These are phyloP conservation scores for Stegodyphus mimosarum DNA, from an alignment of 1,140 invertebrate genomes.

Conservation along the genomic window DNA sequence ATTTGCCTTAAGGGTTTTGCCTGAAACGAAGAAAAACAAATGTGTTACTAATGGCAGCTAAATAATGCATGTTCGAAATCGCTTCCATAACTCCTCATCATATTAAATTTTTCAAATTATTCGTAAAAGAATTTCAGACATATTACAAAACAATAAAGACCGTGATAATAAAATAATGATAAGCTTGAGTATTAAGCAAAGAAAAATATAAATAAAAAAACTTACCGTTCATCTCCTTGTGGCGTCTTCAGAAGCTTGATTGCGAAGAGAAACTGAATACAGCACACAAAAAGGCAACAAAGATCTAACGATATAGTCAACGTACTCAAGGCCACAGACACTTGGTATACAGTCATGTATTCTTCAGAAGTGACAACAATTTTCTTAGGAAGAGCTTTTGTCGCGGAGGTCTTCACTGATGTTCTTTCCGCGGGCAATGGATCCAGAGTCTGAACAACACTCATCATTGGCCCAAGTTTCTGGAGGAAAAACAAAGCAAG, in stretches of 20 bases:
- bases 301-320: slow-evolving; percentile 87
- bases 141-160: too few relatives aligned
- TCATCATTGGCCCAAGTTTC: slow-evolving; percentile 79
- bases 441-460: slow-evolving; percentile 63
- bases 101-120: too few relatives aligned
- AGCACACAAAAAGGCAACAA: slow-evolving; percentile 91
- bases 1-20: too few relatives aligned
- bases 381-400: slow-evolving; percentile 20
- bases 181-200: too few relatives aligned
- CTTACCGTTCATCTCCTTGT: slow-evolving; percentile 73
- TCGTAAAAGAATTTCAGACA: too few relatives aligned
- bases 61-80: too few relatives aligned
- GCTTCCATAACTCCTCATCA: too few relatives aligned
- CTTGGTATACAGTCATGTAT: slow-evolving; percentile 88
- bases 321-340: slow-evolving; percentile 87
- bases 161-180: too few relatives aligned
- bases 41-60: too few relatives aligned
- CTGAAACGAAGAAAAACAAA: too few relatives aligned
- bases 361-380: slow-evolving; percentile 78
- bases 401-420: not conserved
- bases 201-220: slow-evolving; percentile 8
- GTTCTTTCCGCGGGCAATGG: slow-evolving; percentile 1
- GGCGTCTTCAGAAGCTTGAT: slow-evolving; percentile 87
- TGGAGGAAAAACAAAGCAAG: slow-evolving; percentile 86
- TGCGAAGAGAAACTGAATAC: slow-evolving; percentile 92